phyloP scores from a whole-genome alignment of 2,113 vertebrate genomes.

The Rhinolophus sinicus region DNA sequence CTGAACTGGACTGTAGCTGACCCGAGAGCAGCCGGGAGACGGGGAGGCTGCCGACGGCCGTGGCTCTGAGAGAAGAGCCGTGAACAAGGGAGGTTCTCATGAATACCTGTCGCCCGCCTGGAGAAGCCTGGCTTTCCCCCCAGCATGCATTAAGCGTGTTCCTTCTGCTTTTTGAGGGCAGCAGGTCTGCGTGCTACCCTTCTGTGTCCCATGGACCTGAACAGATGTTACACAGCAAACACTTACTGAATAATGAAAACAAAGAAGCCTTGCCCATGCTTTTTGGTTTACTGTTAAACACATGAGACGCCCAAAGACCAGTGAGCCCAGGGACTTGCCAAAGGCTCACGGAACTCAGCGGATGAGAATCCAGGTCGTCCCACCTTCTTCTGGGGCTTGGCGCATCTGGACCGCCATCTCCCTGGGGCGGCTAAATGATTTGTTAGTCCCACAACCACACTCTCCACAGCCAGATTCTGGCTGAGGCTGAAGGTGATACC shows the following conservation, averaged over 20 bases:
- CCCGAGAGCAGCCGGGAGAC: too few species aligned
- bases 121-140: not conserved
- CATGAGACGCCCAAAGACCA: not conserved
- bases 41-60: not conserved
- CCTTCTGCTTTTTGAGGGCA: not conserved
- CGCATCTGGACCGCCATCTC: not conserved
- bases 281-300: not conserved
- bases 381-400: not conserved
- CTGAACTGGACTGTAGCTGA: rapidly evolving
- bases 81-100: not conserved
- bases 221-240: not conserved
- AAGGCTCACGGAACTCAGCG: not conserved
- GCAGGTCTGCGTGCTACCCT: not conserved
- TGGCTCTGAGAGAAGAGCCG: not conserved
- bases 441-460: not conserved
- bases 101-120: not conserved
- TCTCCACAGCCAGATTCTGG: not conserved
- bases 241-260: not conserved
- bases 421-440: rapidly evolving
- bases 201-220: not conserved
- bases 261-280: not conserved
- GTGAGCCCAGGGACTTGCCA: not conserved
- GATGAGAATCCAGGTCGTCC: not conserved
- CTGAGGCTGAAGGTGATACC: not conserved
- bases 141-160: not conserved